A percentile compares a stretch with the other conserved stretches of the same genome.
Evolutionary conservation across 2,797 vertebrate genomes (phyloP).

Genomic region (Rhynchonycteris naso): DNA sequence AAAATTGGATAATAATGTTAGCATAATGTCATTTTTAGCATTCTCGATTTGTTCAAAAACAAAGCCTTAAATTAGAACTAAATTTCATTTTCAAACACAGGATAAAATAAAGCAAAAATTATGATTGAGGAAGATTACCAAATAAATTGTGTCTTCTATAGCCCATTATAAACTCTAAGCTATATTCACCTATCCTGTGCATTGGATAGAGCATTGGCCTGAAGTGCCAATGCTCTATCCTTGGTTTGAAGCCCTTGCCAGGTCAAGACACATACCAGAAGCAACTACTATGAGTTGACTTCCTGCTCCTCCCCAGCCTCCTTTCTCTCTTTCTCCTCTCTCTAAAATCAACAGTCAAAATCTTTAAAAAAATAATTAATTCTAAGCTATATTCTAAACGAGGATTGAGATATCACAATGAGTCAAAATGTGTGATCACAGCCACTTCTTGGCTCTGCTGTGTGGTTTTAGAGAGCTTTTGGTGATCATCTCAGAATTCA

Average conservation of each 20-base stretch:
- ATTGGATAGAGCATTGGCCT: no score
- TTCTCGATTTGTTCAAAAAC: neutral
- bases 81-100: conserved; percentile 4
- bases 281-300: no score
- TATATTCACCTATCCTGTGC: no score
- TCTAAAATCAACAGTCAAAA: no score
- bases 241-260: no score
- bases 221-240: no score
- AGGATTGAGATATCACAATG: neutral
- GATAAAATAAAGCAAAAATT: neutral
- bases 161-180: neutral
- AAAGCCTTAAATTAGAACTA: no score
- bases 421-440: neutral
- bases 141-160: neutral
- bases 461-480: no score
- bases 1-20: neutral
- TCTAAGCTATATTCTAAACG: neutral
- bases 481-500: neutral
- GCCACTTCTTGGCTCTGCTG: neutral
- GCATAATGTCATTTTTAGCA: neutral
- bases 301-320: no score
- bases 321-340: no score
- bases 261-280: no score
- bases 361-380: no score
- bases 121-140: neutral